phyloP scores from a whole-genome alignment of 2,797 vertebrate genomes.

The Gallinago stenura region DNA sequence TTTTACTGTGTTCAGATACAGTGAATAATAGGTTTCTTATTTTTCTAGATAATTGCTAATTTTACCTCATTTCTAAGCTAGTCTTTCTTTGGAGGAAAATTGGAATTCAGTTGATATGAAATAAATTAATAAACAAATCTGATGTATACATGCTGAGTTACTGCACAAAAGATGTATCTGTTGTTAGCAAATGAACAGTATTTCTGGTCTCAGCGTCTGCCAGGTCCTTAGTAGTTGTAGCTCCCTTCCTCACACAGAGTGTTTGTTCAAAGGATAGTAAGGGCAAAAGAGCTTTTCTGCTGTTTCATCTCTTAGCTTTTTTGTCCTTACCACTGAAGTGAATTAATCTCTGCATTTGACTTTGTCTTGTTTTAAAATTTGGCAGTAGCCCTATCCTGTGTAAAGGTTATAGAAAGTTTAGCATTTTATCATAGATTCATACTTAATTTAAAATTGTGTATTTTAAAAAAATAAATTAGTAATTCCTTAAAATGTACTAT shows the following conservation, averaged over 20 bases:
- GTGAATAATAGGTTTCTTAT: neutral
- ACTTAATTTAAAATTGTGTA: neutral
- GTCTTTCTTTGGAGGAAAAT: neutral
- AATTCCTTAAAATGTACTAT: neutral
- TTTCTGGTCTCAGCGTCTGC: neutral
- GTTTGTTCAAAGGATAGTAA: conserved; percentile 6
- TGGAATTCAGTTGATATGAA: neutral
- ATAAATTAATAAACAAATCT: neutral
- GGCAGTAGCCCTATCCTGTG: neutral
- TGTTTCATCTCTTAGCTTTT: conserved; percentile 41
- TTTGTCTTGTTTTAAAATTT: conserved; percentile 3
- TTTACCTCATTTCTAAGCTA: neutral
- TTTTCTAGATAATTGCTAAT: neutral
- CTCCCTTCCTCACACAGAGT: neutral
- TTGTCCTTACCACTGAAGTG: neutral
- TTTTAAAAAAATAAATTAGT: neutral
- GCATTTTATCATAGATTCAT: neutral
- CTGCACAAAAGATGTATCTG: neutral
- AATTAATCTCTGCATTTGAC: neutral
- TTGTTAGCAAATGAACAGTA: neutral
- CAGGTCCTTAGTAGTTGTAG: neutral
- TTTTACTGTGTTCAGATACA: neutral
- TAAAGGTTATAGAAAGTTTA: neutral
- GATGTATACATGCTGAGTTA: neutral
- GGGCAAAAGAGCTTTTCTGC: conserved; percentile 19